These are phyloP conservation scores for Diplazon laetatorius DNA, from an alignment of 2,888 invertebrate genomes.

Conservation along the genomic window DNA sequence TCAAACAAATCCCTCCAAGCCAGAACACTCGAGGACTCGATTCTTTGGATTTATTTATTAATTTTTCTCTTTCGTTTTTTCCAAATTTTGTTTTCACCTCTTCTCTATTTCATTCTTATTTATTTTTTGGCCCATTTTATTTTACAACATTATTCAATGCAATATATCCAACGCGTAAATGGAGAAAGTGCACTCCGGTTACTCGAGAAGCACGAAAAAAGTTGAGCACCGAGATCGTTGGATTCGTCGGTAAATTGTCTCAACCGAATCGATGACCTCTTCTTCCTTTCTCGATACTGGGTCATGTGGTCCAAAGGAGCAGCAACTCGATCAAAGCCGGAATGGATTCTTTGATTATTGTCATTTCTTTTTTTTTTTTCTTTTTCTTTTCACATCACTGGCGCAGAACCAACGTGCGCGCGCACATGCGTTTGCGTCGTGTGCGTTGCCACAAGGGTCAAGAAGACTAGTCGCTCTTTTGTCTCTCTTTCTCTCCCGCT, in stretches of 20 bases:
- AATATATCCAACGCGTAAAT: too few relatives aligned
- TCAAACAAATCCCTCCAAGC: too few relatives aligned
- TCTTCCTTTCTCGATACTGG: slow-evolving; percentile 4
- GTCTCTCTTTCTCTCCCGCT: not conserved
- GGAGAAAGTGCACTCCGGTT: slow-evolving; percentile 1
- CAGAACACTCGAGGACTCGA: too few relatives aligned
- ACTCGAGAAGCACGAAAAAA: slow-evolving; percentile 12
- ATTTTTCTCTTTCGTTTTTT: slow-evolving; percentile 15
- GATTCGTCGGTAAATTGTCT: slow-evolving; percentile 34
- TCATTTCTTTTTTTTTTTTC: slow-evolving; percentile 1
- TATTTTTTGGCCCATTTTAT: too few relatives aligned
- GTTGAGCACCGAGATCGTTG: slow-evolving; percentile 24
- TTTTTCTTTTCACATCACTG: not conserved
- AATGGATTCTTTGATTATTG: slow-evolving; percentile 41
- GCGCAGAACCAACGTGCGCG: not conserved
- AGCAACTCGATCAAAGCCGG: slow-evolving; percentile 21
- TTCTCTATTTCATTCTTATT: too few relatives aligned
- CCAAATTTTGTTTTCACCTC: not conserved
- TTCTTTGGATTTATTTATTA: not conserved
- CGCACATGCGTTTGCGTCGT: not conserved
- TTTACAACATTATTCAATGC: too few relatives aligned
- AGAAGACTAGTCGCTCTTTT: slow-evolving; percentile 40
- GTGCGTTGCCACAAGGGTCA: slow-evolving; percentile 28
- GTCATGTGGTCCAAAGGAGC: slow-evolving; percentile 46
- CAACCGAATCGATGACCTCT: slow-evolving; percentile 49